Percentiles rank a stretch among this genome's conserved stretches.
Evolutionary conservation across 2,888 invertebrate species (phyloP).

Genomic region (Lepidocyrtinus sp.): DNA sequence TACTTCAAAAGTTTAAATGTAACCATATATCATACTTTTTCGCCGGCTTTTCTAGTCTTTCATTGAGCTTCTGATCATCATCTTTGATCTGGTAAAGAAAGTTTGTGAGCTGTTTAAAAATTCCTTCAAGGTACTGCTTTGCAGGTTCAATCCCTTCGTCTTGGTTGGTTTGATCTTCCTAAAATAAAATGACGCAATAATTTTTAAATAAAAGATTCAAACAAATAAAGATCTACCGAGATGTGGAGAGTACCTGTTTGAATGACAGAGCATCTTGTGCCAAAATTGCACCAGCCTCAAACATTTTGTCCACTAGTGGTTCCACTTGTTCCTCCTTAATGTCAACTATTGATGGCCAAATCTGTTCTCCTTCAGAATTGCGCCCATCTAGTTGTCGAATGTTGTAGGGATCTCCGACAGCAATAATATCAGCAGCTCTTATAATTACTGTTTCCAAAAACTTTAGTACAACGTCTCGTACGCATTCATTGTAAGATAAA

Average conservation of each 20-base stretch:
- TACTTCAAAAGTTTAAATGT: neutral
- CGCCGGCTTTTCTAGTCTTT: slow-evolving; percentile 23
- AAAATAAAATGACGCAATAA: neutral
- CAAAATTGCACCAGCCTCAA: slow-evolving; percentile 57
- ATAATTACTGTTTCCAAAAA: slow-evolving; percentile 61
- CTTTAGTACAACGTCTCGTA: slow-evolving; percentile 39
- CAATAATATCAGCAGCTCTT: slow-evolving; percentile 63
- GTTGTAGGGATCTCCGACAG: slow-evolving; percentile 62
- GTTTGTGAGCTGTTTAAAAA: slow-evolving; percentile 40
- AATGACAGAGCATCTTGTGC: slow-evolving; percentile 40
- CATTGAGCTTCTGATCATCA: slow-evolving; percentile 38
- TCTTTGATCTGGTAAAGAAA: slow-evolving; percentile 48
- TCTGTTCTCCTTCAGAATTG: neutral
- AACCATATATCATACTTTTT: slow-evolving; percentile 47
- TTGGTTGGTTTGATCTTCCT: slow-evolving; percentile 32
- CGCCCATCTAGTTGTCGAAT: slow-evolving; percentile 29
- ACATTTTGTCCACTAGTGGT: slow-evolving; percentile 53
- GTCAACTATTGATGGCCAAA: slow-evolving; percentile 47
- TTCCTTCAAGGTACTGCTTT: slow-evolving; percentile 43
- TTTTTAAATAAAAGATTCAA: neutral
- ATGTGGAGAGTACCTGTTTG: slow-evolving; percentile 38
- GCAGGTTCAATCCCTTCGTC: slow-evolving; percentile 54
- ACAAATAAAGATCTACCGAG: neutral
- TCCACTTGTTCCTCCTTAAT: slow-evolving; percentile 53
- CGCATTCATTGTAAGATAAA: slow-evolving; percentile 6